These are phyloP conservation scores for Margaritifera margaritifera DNA, from an alignment of 2,888 invertebrate species.

Conservation along the genomic window DNA sequence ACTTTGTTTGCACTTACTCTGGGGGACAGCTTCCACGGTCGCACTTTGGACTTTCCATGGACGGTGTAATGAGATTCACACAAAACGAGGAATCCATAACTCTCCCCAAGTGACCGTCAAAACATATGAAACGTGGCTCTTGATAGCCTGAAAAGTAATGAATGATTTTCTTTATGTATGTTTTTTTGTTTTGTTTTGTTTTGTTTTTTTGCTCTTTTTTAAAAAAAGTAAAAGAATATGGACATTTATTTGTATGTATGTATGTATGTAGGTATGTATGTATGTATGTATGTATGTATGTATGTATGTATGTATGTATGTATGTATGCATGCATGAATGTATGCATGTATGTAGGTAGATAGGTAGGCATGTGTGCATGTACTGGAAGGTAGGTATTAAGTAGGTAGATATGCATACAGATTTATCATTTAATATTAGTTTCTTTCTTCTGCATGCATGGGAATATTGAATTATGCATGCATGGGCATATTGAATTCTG, in stretches of 20 bases:
- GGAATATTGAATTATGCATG: too few species aligned
- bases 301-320: not conserved
- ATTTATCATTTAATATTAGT: too few species aligned
- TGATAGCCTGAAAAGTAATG: slow-evolving; percentile 35
- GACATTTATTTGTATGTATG: slow-evolving; percentile 1
- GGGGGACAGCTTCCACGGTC: slow-evolving; percentile 51
- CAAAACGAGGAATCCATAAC: slow-evolving; percentile 26
- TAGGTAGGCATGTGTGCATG: not conserved
- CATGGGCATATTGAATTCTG: too few species aligned
- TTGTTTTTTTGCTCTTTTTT: too few species aligned
- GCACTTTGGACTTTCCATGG: slow-evolving; percentile 41
- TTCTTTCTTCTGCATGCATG: too few species aligned
- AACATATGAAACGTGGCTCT: slow-evolving; percentile 37
- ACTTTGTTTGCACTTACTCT: slow-evolving; percentile 38
- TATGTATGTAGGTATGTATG: slow-evolving; percentile 4
- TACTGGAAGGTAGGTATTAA: too few species aligned
- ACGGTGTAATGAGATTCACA: slow-evolving; percentile 31
- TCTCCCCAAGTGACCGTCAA: slow-evolving; percentile 23
- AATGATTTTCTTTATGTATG: slow-evolving; percentile 1
- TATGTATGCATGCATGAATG: not conserved
- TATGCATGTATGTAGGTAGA: slow-evolving; percentile 1
- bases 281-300: slow-evolving; percentile 6
- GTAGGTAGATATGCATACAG: not conserved
- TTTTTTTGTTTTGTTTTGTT: not conserved
- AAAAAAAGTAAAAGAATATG: too few species aligned